Evolutionary conservation across 2,888 invertebrate species (phyloP), one percentile per base, ranked within the genome.

Genomic region (Neria commutata): DNA sequence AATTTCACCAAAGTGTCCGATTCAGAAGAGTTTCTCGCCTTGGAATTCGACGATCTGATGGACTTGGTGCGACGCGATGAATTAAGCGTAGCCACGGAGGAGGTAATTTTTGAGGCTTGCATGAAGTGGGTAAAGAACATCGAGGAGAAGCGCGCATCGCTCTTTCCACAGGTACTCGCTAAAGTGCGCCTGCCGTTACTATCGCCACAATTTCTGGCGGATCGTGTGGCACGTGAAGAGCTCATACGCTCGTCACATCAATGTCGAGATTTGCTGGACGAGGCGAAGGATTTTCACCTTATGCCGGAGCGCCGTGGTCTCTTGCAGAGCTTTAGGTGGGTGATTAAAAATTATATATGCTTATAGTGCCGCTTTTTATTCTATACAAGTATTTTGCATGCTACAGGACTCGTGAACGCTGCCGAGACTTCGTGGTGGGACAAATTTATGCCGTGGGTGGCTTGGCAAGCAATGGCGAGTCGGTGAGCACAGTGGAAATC

Each of bases 381-480:
- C n/a, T 42, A 19, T 37, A 14, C 11, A n/a, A 14, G 4, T 37
- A n/a, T 37, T 14, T 29, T 8, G 6, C 29, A 8, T 11, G 4
- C n/a, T 37, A n/a, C 19, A 86, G 90, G 67, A 90, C 90, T 2
- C 85, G 89, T 59, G 91, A 91, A 10, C 85, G 94, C 24, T 88
- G 88, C 67, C 91, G 91, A 68, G 89, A 89, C 75, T 85, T 84
- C 68, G 85, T 91, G 19, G 87, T 89, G 66, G 94, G 94, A 0
- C 88, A 91, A 71, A 92, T 94, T 63, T 94, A 91, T 80, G 94
- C 92, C 47, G 91, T 94, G 37, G 94, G 94, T 21, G 94, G 94
- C 1, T 83, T 94, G 23, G 92, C 92, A 42, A 90, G 91, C 74
- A 89, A 89, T 70, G 92, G 91, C 80, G 91, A 92, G 76, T 92